phyloP scores from a whole-genome alignment of 2,797 vertebrate genomes.

The Aulostomus chinensis region DNA sequence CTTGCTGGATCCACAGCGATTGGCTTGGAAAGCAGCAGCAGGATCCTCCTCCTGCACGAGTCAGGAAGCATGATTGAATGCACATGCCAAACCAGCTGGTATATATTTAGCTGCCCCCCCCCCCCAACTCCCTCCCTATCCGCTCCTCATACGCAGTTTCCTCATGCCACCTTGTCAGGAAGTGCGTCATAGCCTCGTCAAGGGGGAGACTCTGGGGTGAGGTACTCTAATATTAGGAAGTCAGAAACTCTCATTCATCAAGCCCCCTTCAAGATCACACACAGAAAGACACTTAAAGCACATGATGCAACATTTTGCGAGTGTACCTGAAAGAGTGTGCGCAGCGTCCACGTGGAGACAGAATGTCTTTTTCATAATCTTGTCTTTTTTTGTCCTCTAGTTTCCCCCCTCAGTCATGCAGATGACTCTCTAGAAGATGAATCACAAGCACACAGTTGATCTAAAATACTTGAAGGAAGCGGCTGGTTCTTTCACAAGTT shows the following conservation, averaged over 20 bases:
- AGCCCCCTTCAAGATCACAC: constrained; percentile 23
- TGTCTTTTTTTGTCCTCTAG: not conserved
- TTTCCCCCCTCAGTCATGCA: not conserved
- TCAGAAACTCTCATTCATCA: constrained; percentile 36
- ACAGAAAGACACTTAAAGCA: no score
- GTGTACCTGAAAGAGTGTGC: not conserved
- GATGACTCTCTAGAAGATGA: not conserved
- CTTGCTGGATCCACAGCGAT: constrained; percentile 21
- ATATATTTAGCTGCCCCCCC: constrained; percentile 56
- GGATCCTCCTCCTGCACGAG: constrained; percentile 48
- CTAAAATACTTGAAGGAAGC: not conserved
- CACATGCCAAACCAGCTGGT: constrained; percentile 53
- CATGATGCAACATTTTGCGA: constrained; percentile 13
- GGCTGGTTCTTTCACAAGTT: not conserved
- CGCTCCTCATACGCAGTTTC: constrained; percentile 21
- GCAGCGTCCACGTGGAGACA: not conserved
- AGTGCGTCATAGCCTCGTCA: constrained; percentile 68
- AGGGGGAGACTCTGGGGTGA: constrained; percentile 59
- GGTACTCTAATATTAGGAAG: constrained; percentile 55
- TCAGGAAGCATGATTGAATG: constrained; percentile 56
- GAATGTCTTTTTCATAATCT: not conserved
- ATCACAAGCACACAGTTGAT: not conserved
- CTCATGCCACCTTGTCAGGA: constrained; percentile 54
- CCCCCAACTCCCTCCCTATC: not conserved
- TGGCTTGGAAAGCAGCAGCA: constrained; percentile 39